Percentiles rank a stretch among this genome's conserved stretches.
Evolutionary conservation across 2,797 vertebrate genomes (phyloP).

Genomic region (Holocentrus rufus): DNA sequence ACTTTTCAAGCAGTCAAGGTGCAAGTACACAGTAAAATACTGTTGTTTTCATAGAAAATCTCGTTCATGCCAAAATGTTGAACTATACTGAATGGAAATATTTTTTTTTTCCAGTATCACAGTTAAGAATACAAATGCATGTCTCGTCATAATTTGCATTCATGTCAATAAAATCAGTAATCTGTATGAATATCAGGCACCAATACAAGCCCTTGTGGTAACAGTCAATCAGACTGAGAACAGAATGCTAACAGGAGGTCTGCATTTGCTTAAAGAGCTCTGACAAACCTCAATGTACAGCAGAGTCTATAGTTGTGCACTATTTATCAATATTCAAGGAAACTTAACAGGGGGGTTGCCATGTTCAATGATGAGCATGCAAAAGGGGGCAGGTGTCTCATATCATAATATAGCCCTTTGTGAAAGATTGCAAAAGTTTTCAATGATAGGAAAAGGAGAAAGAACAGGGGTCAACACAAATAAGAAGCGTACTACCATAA

Average conservation of each 20-base stretch:
- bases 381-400: conserved; percentile 39
- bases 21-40: conserved; percentile 68
- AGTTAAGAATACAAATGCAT: conserved; percentile 56
- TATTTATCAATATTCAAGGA: conserved; percentile 39
- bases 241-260: conserved; percentile 53
- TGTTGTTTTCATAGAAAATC: conserved; percentile 61
- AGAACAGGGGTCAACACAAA: conserved; percentile 65
- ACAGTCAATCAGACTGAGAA: conserved; percentile 66
- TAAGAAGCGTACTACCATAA: conserved; percentile 61
- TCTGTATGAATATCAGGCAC: conserved; percentile 59
- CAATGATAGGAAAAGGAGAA: conserved; percentile 55
- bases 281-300: conserved; percentile 57
- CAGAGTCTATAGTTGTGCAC: conserved; percentile 37
- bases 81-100: conserved; percentile 57
- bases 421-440: conserved; percentile 34
- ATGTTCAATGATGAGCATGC: conserved; percentile 64
- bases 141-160: conserved; percentile 58
- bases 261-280: conserved; percentile 51
- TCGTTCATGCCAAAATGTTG: conserved; percentile 66
- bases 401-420: conserved; percentile 62
- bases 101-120: conserved; percentile 42
- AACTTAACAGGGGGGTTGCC: conserved; percentile 42
- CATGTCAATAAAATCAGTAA: conserved; percentile 50
- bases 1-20: conserved; percentile 72
- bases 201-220: conserved; percentile 68